These are phyloP conservation scores for Dichetophora obliterata DNA, from an alignment of 2,888 invertebrate species.

Conservation along the genomic window DNA sequence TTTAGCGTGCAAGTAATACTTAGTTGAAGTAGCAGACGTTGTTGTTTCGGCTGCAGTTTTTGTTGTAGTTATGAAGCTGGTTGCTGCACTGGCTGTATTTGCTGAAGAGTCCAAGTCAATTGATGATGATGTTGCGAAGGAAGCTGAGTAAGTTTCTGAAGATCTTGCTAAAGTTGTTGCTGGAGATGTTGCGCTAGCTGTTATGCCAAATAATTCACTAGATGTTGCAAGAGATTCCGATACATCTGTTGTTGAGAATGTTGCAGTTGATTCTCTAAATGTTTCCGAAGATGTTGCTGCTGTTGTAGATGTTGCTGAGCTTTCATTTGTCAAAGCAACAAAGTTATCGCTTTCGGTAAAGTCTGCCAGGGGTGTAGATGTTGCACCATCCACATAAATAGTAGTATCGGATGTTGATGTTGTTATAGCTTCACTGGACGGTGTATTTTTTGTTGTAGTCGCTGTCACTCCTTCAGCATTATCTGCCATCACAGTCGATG, in stretches of 20 bases:
- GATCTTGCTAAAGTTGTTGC: neutral
- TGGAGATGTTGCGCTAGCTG: neutral
- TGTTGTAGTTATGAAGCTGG: constrained; percentile 5
- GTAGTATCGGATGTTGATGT: constrained; percentile 6
- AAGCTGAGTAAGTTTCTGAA: too few relatives aligned
- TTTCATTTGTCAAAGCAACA: neutral
- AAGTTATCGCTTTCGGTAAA: neutral
- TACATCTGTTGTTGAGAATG: neutral
- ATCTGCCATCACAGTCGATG: neutral
- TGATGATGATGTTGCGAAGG: constrained; percentile 1
- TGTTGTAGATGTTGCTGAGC: neutral
- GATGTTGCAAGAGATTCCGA: constrained; percentile 3
- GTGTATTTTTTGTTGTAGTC: neutral
- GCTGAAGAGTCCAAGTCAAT: neutral
- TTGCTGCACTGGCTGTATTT: neutral
- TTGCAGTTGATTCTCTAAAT: neutral
- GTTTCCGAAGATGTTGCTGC: neutral
- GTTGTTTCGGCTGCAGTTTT: neutral
- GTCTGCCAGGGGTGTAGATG: neutral
- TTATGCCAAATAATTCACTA: neutral
- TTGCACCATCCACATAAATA: neutral
- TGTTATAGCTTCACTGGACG: constrained; percentile 5
- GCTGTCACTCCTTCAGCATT: neutral
- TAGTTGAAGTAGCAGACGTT: neutral
- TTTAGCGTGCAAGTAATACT: constrained; percentile 4